phyloP scores from a whole-genome alignment of 2,113 vertebrate genomes.

The Emydocephalus ijimae region DNA sequence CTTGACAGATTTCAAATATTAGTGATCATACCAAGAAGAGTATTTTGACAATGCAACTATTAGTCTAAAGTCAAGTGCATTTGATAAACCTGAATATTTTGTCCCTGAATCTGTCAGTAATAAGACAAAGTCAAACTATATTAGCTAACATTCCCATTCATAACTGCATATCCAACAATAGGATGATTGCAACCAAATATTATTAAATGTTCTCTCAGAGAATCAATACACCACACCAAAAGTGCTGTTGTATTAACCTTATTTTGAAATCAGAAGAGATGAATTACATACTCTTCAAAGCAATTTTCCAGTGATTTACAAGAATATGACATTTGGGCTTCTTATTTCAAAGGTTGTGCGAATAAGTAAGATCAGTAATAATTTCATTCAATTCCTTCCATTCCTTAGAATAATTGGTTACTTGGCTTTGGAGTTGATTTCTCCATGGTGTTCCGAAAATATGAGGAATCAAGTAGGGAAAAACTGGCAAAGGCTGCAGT shows the following conservation, averaged over 20 bases:
- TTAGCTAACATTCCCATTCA: background rate
- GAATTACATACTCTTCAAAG: background rate
- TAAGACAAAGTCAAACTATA: background rate
- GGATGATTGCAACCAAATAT: background rate
- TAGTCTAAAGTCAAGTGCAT: background rate
- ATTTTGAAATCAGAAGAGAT: background rate
- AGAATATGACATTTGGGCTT: background rate
- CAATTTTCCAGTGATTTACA: background rate
- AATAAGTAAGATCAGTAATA: background rate
- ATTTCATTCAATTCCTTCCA: background rate
- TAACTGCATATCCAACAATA: background rate
- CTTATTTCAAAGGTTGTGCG: background rate
- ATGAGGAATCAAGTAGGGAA: background rate
- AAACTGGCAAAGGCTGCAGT: background rate
- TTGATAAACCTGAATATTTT: background rate
- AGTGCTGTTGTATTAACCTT: background rate
- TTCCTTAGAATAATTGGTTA: background rate
- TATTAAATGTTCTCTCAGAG: background rate
- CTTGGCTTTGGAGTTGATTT: background rate
- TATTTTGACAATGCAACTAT: background rate
- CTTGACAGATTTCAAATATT: background rate
- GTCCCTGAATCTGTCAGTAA: background rate
- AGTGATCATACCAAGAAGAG: background rate
- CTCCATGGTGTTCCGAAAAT: background rate
- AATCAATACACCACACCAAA: background rate